Conservation (phyloP, 2,888 invertebrate genomes). For the Dyspetes luteomarginatus region DNA sequence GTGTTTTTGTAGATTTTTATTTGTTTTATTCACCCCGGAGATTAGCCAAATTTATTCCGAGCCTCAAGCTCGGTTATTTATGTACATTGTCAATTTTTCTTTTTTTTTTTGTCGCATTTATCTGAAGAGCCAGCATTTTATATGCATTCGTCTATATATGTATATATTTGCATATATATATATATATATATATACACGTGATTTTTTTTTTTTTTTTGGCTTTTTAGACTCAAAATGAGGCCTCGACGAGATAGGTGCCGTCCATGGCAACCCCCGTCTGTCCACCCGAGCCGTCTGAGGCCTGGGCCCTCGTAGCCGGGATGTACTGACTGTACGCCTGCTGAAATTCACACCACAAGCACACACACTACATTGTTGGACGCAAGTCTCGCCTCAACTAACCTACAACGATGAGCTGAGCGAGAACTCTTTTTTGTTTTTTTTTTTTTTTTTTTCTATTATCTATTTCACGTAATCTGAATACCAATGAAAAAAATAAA, state of each 20-base stretch:
- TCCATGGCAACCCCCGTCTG: slow-evolving; percentile 93
- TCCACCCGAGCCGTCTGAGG: slow-evolving; percentile 85
- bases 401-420: slow-evolving; percentile 30
- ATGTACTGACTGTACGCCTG: slow-evolving; percentile 95
- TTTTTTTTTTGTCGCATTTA: neutral
- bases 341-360: slow-evolving; percentile 85
- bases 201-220: neutral
- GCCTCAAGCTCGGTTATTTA: neutral
- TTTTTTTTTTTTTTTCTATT: neutral
- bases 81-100: neutral
- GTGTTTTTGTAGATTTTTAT: neutral
- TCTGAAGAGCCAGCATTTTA: neutral
- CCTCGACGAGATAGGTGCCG: slow-evolving; percentile 93
- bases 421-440: neutral
- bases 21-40: neutral
- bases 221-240: slow-evolving; percentile 88
- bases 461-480: neutral
- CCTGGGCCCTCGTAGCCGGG: slow-evolving; percentile 92
- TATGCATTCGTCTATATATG: no score
- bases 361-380: slow-evolving; percentile 83
- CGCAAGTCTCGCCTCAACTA: slow-evolving; percentile 79
- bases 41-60: neutral
- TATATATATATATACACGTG: neutral
- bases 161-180: neutral
- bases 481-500: neutral